A percentile compares a stretch with the other conserved stretches of the same genome.
These are phyloP conservation scores for Archivesica marissinica DNA, from an alignment of 1,140 invertebrate genomes.

Conservation along the genomic window DNA sequence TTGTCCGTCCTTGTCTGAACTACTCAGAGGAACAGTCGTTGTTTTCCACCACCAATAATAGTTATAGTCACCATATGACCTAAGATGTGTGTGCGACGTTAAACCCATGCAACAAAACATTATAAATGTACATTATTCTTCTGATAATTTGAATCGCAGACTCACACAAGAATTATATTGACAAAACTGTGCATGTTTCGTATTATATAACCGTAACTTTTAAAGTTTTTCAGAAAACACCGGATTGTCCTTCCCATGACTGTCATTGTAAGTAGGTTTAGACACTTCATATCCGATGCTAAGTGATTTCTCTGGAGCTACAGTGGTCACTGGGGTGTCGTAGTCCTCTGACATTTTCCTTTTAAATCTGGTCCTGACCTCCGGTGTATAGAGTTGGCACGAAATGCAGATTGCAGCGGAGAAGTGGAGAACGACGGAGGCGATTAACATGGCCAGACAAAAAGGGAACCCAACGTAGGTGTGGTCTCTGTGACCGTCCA, in stretches of 20 bases:
- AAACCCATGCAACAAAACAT: no score
- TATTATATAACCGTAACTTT: background rate
- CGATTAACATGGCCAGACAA: background rate
- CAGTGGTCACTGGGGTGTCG: background rate
- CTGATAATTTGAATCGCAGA: no score
- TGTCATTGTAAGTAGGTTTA: background rate
- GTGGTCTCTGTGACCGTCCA: slow-evolving; percentile 1
- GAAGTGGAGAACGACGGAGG: background rate
- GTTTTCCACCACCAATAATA: no score
- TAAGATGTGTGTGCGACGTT: no score
- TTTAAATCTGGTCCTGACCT: background rate
- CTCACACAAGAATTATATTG: no score
- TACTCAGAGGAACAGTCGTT: no score
- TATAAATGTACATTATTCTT: no score
- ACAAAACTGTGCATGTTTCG: no score
- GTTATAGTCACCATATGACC: no score
- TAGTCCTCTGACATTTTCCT: background rate
- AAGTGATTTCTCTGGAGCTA: background rate
- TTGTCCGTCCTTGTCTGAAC: no score
- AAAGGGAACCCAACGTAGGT: slow-evolving; percentile 26
- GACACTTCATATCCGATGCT: background rate
- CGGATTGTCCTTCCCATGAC: background rate
- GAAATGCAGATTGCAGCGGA: background rate
- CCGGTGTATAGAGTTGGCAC: background rate
- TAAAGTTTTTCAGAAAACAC: slow-evolving; percentile 26